Base-by-base conservation (phyloP, 2,113 vertebrate species). In the Lamprologus ornatipinnis region DNA sequence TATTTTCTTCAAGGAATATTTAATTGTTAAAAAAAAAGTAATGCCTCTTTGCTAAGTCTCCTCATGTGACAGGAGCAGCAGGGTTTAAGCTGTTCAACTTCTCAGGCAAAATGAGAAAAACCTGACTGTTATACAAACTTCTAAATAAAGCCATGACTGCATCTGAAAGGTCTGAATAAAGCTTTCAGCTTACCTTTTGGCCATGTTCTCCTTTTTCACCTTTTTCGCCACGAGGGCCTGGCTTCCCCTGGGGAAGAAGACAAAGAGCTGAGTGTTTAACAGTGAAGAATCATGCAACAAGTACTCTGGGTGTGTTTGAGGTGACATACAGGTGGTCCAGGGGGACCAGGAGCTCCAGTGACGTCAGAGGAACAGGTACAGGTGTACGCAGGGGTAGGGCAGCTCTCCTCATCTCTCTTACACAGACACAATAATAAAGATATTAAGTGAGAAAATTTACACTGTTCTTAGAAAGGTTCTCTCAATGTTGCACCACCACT, bases 391-490 rank as follows among this genome's bases (percentile, higher is more conserved):
- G 93, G 91, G 49, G 96, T 89, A 1, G 98, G 98, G 21, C 98
- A 99, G 47, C 94, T 96, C 88, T 97, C 97, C 85, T 97, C 96
- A 6, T 98, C 97, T 85, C 97, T 98, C 98, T 99, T 90, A 83
- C 21, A 82, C 3, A 81, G 3, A 82, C 31, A 63, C 23, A 51
- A 51, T 28, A 78, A 49, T 78, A 49, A 78, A 51, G 45, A 31
- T 78, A 78, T 49, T 12, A 51, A 51, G 26, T 33, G 1, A 51
- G 45, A 0, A 17, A n/a, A 78, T 31, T 49, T 31, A 51, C 15
- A 12, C 10, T 51, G 73, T n/a, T 31, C 15, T 78, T 31, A 31
- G 23, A 78, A 51, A 49, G 70, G 1, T 19, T 49, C 14, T 78
- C 26, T 49, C 70, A 78, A 78, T 78, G 26, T 49, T 31, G 23